A percentile compares a stretch with the other conserved stretches of the same genome.
phyloP scores from a whole-genome alignment of 2,113 vertebrate genomes.

The Australoheros scitulus region DNA sequence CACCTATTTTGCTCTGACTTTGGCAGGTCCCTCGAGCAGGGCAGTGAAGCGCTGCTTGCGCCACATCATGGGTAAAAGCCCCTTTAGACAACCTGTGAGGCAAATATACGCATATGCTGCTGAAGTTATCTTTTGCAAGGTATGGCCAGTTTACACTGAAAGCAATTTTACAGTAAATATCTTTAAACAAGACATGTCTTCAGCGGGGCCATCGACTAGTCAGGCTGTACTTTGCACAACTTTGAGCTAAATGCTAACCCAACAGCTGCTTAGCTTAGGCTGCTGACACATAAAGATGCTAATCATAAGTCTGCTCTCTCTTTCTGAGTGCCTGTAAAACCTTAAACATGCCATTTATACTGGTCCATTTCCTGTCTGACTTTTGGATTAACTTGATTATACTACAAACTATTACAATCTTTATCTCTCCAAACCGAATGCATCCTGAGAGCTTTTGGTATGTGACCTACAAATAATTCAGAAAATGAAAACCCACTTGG shows the following conservation, averaged over 20 bases:
- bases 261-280: neutral
- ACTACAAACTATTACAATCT: slow-evolving; percentile 8
- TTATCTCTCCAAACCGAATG: slow-evolving; percentile 17
- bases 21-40: neutral
- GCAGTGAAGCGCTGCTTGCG: neutral
- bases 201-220: neutral
- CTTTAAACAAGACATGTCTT: neutral
- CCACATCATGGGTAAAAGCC: neutral
- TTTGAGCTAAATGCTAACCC: neutral
- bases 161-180: neutral
- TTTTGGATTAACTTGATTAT: slow-evolving; percentile 6
- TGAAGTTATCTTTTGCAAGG: neutral
- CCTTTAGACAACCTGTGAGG: neutral
- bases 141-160: neutral
- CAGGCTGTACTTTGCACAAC: neutral
- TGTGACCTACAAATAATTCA: slow-evolving; percentile 18
- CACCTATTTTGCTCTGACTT: neutral
- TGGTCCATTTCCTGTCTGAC: neutral
- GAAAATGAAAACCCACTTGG: slow-evolving; percentile 37
- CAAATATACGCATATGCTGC: neutral
- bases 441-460: slow-evolving; percentile 11
- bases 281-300: neutral
- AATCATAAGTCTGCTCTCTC: neutral
- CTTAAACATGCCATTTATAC: neutral
- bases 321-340: neutral